Base-by-base conservation (phyloP, 2,888 invertebrate genomes). In the Cetonia aurata region DNA sequence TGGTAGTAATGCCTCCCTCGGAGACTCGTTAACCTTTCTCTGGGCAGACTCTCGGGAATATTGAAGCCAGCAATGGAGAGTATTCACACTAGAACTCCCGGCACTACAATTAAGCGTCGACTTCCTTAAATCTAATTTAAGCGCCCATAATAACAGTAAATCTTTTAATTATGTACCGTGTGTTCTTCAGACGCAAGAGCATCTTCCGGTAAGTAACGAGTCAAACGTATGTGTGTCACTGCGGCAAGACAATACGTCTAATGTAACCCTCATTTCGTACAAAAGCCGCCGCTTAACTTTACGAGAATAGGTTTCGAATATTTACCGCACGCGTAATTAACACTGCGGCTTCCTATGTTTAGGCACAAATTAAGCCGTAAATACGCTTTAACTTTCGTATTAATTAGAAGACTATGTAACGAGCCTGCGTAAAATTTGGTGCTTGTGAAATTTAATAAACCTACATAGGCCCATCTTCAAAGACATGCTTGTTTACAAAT, bases 21-120 rank as follows among this genome's bases (percentile, higher is more conserved):
- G 71, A 71, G 73, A 53, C 73, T 73, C 73, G 73, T 73, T 73
- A 73, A 73, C 73, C 73, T 73, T 71, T 65, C 71, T 59, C 57
- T 57, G 48, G 57, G 60, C 59, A 19, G 10, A 33, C 57, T 41
- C 56, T 19, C 57, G 68, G 57, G 48, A 57, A 56, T 44, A 46
- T 56, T 44, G 68, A 70, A 48, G 55, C 55, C 59, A 69, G 42
- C 73, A 57, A 33, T 67, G 65, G 53, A 56, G 46, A 37, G 56
- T 65, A 66, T 69, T 66, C 60, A 33, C 66, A 67, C 67, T 62
- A 66, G 66, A 73, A 69, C 69, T 73, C 70, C 37, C 53, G 41
- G 71, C 60, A 60, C 67, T 71, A 71, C 73, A 70, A 71, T 73
- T 72, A 73, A 73, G 72, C 62, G 53, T 13, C 71, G 68, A 73